phyloP scores from a whole-genome alignment of 2,888 invertebrate species.

The Drosophila mercatorum region DNA sequence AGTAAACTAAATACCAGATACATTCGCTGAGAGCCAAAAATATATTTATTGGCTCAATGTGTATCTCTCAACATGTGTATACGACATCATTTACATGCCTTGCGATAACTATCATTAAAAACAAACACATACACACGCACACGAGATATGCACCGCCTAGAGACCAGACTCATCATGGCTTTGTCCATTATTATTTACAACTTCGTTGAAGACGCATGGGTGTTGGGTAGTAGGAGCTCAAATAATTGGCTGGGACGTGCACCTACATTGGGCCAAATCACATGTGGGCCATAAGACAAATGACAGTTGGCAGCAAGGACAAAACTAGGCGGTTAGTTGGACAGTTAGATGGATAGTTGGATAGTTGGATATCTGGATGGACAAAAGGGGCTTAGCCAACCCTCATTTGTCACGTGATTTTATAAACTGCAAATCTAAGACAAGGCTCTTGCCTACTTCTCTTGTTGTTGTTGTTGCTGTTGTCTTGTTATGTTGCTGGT shows the following conservation, averaged over 20 bases:
- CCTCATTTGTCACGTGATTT: conserved; percentile 78
- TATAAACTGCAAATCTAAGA: conserved; percentile 72
- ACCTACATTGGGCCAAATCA: conserved; percentile 44
- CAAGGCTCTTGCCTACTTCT: conserved; percentile 23
- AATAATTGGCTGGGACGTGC: conserved; percentile 58
- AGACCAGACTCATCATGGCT: conserved; percentile 22
- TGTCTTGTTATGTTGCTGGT: conserved; percentile 74
- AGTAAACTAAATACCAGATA: no score
- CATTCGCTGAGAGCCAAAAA: background rate
- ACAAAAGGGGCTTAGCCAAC: conserved; percentile 59
- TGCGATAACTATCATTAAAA: conserved; percentile 36
- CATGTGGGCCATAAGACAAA: conserved; percentile 60
- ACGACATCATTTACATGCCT: conserved; percentile 10
- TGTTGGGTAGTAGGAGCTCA: conserved; percentile 30
- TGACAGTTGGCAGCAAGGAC: conserved; percentile 40
- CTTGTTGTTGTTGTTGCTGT: background rate
- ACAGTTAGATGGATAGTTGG: conserved; percentile 36
- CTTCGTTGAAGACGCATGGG: conserved; percentile 26
- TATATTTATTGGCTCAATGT: conserved; percentile 6
- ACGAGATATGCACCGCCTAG: background rate
- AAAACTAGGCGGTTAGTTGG: conserved; percentile 41
- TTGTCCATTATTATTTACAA: conserved; percentile 57
- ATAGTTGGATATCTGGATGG: conserved; percentile 32
- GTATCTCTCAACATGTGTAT: conserved; percentile 13
- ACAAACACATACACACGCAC: background rate